These are phyloP conservation scores for Leptoclinus maculatus DNA, from an alignment of 2,797 vertebrate species.

Conservation along the genomic window DNA sequence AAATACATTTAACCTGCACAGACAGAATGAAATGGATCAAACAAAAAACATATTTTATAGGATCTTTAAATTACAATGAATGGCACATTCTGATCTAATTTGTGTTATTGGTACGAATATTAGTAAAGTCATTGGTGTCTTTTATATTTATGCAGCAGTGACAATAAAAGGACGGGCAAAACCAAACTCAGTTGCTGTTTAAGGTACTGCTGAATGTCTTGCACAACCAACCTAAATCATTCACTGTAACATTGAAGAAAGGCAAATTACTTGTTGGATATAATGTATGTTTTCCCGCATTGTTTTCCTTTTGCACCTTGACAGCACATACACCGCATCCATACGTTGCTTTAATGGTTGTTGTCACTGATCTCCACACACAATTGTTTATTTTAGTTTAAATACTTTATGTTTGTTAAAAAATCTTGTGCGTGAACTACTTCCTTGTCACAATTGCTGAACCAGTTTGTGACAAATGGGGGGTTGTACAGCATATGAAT, in stretches of 20 bases:
- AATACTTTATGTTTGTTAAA: neutral
- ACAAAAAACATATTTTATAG: slow-evolving; percentile 1
- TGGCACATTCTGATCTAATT: neutral
- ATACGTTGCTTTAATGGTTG: neutral
- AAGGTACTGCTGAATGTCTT: neutral
- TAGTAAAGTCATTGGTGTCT: neutral
- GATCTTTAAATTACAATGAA: neutral
- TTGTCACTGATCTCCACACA: neutral
- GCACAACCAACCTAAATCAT: neutral
- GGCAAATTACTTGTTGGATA: neutral
- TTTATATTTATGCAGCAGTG: neutral
- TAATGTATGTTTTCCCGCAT: neutral
- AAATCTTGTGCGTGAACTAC: neutral
- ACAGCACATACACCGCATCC: neutral
- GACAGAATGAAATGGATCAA: neutral
- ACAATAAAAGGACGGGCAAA: neutral
- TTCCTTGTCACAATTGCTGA: neutral
- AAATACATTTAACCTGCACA: neutral
- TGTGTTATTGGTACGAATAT: neutral
- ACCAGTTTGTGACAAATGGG: neutral
- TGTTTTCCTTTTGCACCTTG: neutral
- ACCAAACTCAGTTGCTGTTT: neutral
- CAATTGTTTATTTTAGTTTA: neutral
- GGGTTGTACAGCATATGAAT: neutral
- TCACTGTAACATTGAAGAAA: neutral